Evolutionary conservation across 2,797 vertebrate species (phyloP).

Genomic region (Rhinella marina): DNA sequence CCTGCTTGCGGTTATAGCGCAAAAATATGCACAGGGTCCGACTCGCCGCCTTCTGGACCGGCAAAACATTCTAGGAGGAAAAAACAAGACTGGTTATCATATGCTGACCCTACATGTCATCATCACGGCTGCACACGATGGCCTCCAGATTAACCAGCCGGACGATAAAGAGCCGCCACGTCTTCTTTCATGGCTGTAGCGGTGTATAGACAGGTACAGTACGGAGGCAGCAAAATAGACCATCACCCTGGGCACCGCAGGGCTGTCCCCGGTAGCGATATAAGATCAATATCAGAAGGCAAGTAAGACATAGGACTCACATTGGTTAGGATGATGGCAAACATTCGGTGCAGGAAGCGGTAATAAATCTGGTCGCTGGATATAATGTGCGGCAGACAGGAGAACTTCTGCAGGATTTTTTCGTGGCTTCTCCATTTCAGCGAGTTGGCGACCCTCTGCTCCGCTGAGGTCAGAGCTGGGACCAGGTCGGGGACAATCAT

Average conservation of each 20-base stretch:
- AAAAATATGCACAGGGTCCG: slow-evolving; percentile 90
- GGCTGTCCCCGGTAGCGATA: neutral
- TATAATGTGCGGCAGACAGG: slow-evolving; percentile 88
- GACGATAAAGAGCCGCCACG: neutral
- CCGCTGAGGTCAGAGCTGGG: slow-evolving; percentile 85
- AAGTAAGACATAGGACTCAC: slow-evolving; percentile 73
- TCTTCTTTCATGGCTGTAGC: neutral
- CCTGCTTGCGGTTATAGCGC: slow-evolving; percentile 92
- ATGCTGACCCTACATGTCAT: no score
- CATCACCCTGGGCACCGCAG: no score
- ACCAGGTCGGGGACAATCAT: slow-evolving; percentile 84
- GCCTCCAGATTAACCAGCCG: neutral
- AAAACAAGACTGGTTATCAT: neutral
- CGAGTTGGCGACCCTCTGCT: slow-evolving; percentile 88
- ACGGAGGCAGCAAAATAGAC: neutral
- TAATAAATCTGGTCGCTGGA: slow-evolving; percentile 93
- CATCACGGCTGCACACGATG: no score
- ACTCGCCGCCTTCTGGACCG: slow-evolving; percentile 91
- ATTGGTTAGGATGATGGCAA: slow-evolving; percentile 90
- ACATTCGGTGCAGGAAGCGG: slow-evolving; percentile 89
- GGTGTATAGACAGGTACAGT: neutral
- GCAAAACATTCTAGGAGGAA: slow-evolving; percentile 87
- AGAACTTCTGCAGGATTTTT: slow-evolving; percentile 88
- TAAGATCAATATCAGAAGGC: neutral
- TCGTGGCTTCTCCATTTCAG: slow-evolving; percentile 93